Evolutionary conservation across 2,888 invertebrate genomes (phyloP), one percentile per base, ranked within the genome.

Genomic region (Xestia ashworthii): DNA sequence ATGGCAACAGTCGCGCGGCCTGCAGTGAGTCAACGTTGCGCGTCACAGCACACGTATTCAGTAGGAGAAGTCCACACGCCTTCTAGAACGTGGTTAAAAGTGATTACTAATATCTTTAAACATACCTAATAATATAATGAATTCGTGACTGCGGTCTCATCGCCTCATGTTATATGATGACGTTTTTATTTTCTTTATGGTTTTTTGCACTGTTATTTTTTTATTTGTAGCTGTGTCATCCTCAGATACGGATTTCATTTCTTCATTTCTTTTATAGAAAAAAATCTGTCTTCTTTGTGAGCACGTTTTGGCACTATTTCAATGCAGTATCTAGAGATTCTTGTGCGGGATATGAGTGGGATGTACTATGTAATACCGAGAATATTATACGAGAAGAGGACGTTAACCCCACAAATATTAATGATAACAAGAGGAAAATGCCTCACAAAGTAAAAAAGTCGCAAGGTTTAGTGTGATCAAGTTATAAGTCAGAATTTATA

Each of bases 41-140:
- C 83, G 83, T 85, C 86, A 83, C 83, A 80, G 77, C 77, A 55
- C 85, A 75, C 86, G 86, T 85, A 83, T 32, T n/a, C 78, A 73
- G 84, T 6, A 73, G 58, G 44, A 71, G 66, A 80, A 78, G 69
- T 78, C 78, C 53, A 70, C 62, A 60, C 76, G 67, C 62, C 80
- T 76, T 68, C 71, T 71, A 77, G 81, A 83, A 82, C 83, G 78
- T 82, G 78, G 22, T 58, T 50, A 22, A 60, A 32, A 62, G 46
- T 60, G 66, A 76, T 74, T 62, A 83, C n/a, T 81, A 71, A 82
- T 71, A 66, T 58, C 64, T 78, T 60, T 71, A 44, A 44, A 58
- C 25, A 58, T 58, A n/a, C n/a, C n/a, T n/a, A n/a, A n/a, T n/a
- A n/a, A n/a, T n/a, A 38, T 22, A 62, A 69, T 38, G 32, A 25